Base-by-base conservation (phyloP, 2,888 invertebrate species). In the Malthinus flaveolus region DNA sequence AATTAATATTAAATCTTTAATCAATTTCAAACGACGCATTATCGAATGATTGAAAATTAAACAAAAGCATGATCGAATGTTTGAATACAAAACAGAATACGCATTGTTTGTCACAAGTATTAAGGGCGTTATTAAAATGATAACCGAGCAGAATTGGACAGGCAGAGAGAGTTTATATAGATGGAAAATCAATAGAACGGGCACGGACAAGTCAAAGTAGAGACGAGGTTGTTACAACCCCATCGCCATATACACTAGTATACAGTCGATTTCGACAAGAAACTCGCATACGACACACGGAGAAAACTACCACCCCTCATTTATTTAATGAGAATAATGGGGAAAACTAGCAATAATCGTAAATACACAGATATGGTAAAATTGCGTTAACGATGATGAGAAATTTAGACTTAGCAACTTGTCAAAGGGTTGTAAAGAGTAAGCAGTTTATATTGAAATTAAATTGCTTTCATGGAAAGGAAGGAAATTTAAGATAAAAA, bases 101-200 rank as follows among this genome's bases (percentile, higher is more conserved):
- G 51, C 48, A 57, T 60, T 62, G 62, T 62, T 62, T 59, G 59
- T 62, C 59, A 60, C 36, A 37, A 56, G 56, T 53, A 62, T 57
- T 62, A 59, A 62, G 52, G 50, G 49, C 49, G 47, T 61, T 54
- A 64, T 59, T 64, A 56, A 60, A 61, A 59, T 53, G 61, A 63
- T 56, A 57, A 59, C 51, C 34, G 52, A 54, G 61, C 49, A 46
- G 55, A 64, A 52, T 56, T 49, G 56, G 52, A 48, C 49, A 52
- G 53, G 56, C 46, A 54, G 49, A 55, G 56, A 23, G 23, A 23
- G 23, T 23, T 54, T 56, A 56, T 51, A 56, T 56, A 53, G 53
- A 61, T 57, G 47, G 49, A 61, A 57, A 61, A 61, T 61, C 61
- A 61, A 61, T 61, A 61, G 53, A 46, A 54, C 49, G 61, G 44